These are phyloP conservation scores for Myotis pilosus DNA, from an alignment of 2,797 vertebrate genomes.

Conservation along the genomic window DNA sequence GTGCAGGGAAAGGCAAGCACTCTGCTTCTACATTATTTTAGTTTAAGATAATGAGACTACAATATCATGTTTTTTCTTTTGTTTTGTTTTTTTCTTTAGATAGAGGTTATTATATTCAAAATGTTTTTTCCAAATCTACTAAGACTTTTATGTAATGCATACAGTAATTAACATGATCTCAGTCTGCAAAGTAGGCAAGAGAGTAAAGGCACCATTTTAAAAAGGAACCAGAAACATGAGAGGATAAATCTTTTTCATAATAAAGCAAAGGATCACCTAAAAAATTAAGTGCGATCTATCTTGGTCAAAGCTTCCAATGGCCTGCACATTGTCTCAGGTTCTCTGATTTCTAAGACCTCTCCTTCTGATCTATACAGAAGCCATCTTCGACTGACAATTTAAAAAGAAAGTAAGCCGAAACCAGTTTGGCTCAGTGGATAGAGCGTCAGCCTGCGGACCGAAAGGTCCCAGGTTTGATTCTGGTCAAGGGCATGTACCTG, in stretches of 20 bases:
- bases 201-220: constrained; percentile 41
- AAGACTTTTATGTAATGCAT: neutral
- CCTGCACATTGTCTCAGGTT: neutral
- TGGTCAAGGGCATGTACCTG: too few relatives aligned
- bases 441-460: too few relatives aligned
- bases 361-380: neutral
- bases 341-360: neutral
- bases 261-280: neutral
- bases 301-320: neutral
- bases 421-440: too few relatives aligned
- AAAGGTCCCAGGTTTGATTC: too few relatives aligned
- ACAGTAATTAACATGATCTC: neutral
- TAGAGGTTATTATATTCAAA: constrained; percentile 7
- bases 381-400: neutral
- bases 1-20: neutral
- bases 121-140: neutral
- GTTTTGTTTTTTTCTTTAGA: constrained; percentile 49
- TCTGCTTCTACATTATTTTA: constrained; percentile 22
- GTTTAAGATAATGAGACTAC: neutral
- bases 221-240: constrained; percentile 3
- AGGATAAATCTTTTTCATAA: constrained; percentile 35
- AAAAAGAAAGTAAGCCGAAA: neutral
- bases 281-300: neutral
- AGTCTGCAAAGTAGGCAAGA: neutral
- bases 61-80: neutral